phyloP scores from a whole-genome alignment of 2,888 invertebrate species.

The Autographa pulchrina region DNA sequence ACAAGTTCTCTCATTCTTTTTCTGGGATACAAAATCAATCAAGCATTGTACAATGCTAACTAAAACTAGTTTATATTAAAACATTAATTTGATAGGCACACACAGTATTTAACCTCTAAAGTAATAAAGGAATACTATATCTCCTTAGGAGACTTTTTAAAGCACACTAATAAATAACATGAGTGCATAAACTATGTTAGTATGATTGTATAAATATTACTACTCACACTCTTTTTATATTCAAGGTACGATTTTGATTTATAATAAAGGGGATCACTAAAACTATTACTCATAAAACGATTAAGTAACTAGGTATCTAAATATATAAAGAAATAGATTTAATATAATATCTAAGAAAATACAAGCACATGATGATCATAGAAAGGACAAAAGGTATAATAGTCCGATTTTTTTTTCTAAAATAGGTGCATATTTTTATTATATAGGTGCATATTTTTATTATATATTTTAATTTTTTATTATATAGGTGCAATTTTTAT shows the following conservation, averaged over 20 bases:
- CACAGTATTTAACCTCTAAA: slow-evolving; percentile 36
- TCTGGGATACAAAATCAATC: slow-evolving; percentile 26
- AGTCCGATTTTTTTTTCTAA: slow-evolving; percentile 5
- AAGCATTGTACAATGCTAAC: slow-evolving; percentile 8
- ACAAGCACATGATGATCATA: slow-evolving; percentile 13
- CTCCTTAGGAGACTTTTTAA: slow-evolving; percentile 55
- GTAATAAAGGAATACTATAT: slow-evolving; percentile 45
- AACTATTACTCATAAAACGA: slow-evolving; percentile 14
- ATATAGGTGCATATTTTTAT: no score
- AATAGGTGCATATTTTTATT: neutral
- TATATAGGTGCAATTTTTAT: neutral
- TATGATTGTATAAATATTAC: slow-evolving; percentile 30
- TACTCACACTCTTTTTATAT: slow-evolving; percentile 19
- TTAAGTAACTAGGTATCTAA: slow-evolving; percentile 28
- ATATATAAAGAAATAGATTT: slow-evolving; percentile 11
- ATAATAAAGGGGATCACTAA: slow-evolving; percentile 19
- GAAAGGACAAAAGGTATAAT: neutral
- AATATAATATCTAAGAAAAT: slow-evolving; percentile 10
- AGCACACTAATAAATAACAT: slow-evolving; percentile 51
- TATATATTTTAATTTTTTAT: no score
- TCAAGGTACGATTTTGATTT: slow-evolving; percentile 32
- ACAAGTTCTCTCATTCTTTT: slow-evolving; percentile 19
- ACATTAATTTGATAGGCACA: slow-evolving; percentile 24
- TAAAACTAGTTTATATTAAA: slow-evolving; percentile 9
- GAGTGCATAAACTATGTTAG: slow-evolving; percentile 19